Evolutionary conservation across 2,888 invertebrate species (phyloP), one percentile per base, ranked within the genome.

Genomic region (Electrophaes corylata): DNA sequence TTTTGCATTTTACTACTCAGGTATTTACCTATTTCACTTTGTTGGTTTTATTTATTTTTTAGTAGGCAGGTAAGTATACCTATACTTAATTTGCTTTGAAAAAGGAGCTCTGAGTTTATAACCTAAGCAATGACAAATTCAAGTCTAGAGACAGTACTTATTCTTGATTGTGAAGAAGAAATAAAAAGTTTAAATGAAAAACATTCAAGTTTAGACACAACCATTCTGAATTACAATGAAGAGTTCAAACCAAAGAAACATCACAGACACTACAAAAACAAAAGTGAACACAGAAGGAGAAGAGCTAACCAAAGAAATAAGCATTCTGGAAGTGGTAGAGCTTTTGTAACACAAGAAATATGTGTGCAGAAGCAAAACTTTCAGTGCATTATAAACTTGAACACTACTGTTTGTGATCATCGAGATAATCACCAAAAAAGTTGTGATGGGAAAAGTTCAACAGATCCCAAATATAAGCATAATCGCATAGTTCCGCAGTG

Each of bases 301-400:
- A 48, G 33, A n/a, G 31, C 12, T 5, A 10, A 35, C n/a, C 23
- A 49, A 18, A 45, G 11, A 44, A 31, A 23, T 23, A 19, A 45
- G 6, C 44, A 18, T 4, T 39, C 20, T 20, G 35, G 46, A 5
- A 12, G 6, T 23, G 39, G 5, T 29, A 33, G 11, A 35, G 50
- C 29, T 33, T 37, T 12, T 14, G 33, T 47, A 14, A 56, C 54
- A 2, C 59, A 57, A 48, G 18, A 65, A 37, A 64, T 59, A 43
- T 33, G 60, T 29, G 37, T 61, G 31, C 54, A 60, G 16, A 57
- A 48, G 6, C 40, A 64, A 33, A 11, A 56, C 2, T 56, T 56
- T 16, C 20, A 62, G 53, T 66, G 59, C 37, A 53, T 65, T 4
- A 62, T 64, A 10, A 66, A 66, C 43, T 47, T 66, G 31, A 66